A percentile compares a stretch with the other conserved stretches of the same genome.
Evolutionary conservation across 2,113 vertebrate genomes (phyloP).

Genomic region (Trochalopteron elliotii): DNA sequence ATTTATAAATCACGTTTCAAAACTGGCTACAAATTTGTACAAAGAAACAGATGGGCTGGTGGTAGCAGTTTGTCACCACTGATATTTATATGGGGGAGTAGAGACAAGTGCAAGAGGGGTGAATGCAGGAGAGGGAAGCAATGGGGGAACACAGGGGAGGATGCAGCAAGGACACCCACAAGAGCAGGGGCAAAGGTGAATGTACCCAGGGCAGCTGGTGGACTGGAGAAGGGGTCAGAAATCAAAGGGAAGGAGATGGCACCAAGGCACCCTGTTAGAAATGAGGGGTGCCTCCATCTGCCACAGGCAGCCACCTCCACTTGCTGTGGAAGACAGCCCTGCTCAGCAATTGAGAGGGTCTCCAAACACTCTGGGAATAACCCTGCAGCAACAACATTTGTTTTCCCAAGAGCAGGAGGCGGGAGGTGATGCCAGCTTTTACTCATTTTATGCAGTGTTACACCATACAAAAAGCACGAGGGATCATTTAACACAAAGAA

Average conservation of each 20-base stretch:
- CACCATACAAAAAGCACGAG: conserved; percentile 20
- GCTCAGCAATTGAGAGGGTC: conserved; percentile 3
- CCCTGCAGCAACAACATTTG: conserved; percentile 53
- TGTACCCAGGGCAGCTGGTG: fast-evolving
- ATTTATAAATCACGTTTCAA: conserved; percentile 85
- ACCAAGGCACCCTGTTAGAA: background rate
- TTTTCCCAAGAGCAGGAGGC: conserved; percentile 42
- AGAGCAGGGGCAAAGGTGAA: background rate
- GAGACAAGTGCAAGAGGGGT: conserved; percentile 39
- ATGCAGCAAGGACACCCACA: background rate
- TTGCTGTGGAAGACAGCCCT: background rate
- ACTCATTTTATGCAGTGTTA: conserved; percentile 55
- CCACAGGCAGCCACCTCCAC: background rate
- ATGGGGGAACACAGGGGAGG: background rate
- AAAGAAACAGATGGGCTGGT: conserved; percentile 80
- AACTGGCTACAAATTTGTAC: conserved; percentile 82
- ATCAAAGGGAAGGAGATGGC: background rate
- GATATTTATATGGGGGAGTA: conserved; percentile 61
- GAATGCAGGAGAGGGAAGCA: background rate
- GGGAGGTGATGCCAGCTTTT: conserved; percentile 49
- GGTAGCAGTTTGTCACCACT: conserved; percentile 72
- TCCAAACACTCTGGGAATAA: conserved; percentile 42
- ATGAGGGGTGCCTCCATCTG: background rate
- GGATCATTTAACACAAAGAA: conserved; percentile 11
- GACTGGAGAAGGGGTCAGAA: background rate